These are phyloP conservation scores for Agrochola circellaris DNA, from an alignment of 2,888 invertebrate species.

Conservation along the genomic window DNA sequence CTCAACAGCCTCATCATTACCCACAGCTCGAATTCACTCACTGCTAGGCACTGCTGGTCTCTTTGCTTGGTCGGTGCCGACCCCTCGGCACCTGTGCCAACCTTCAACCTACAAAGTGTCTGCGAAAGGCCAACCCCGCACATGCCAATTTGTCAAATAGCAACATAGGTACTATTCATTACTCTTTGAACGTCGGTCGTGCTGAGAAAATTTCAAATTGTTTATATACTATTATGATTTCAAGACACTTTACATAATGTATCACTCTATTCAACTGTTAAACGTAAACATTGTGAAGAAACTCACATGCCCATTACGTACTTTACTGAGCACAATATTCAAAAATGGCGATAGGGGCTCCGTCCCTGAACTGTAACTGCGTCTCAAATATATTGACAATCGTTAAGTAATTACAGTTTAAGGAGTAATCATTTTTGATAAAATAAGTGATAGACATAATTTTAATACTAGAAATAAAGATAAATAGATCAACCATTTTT, in stretches of 20 bases:
- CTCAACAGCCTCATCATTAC: too few species aligned
- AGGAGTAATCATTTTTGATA: too few species aligned
- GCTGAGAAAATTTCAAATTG: neutral
- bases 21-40: neutral
- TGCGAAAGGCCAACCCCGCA: neutral
- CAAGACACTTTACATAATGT: neutral
- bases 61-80: neutral
- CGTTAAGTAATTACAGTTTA: neutral
- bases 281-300: slow-evolving; percentile 1
- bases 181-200: neutral
- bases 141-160: neutral
- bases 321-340: neutral
- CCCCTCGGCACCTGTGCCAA: neutral
- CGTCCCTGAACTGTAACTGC: neutral
- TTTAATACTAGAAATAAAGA: too few species aligned
- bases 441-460: too few species aligned
- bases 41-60: neutral
- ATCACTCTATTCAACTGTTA: slow-evolving; percentile 29
- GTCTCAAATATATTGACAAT: neutral
- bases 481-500: too few species aligned
- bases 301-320: slow-evolving; percentile 11
- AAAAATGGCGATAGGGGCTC: neutral
- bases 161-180: neutral
- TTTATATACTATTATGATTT: neutral
- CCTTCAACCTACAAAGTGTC: neutral